Percentiles rank a stretch among this genome's conserved stretches.
Conservation (phyloP, 92 coral and sea anemone species). For the Micromussa lordhowensis region DNA sequence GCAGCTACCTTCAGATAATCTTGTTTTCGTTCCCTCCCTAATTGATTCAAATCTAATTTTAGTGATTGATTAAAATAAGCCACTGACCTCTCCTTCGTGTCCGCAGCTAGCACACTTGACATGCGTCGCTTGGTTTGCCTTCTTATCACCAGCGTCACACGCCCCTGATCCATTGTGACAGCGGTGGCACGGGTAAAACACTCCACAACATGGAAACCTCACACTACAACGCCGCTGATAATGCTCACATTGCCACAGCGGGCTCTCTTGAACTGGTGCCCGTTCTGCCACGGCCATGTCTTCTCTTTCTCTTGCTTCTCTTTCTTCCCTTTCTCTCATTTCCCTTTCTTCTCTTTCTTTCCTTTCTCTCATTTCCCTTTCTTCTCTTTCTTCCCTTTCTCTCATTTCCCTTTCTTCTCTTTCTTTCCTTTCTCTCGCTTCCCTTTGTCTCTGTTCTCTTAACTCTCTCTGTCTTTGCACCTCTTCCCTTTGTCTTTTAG, state of each 20-base stretch:
- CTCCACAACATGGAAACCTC: slow-evolving; percentile 77
- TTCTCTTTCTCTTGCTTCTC: not conserved
- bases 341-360: slow-evolving; percentile 13
- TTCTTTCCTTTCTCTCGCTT: slow-evolving; percentile 12
- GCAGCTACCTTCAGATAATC: not conserved
- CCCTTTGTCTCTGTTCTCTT: slow-evolving; percentile 26
- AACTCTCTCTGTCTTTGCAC: slow-evolving; percentile 26
- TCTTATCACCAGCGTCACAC: slow-evolving; percentile 63
- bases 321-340: slow-evolving; percentile 24
- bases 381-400: not conserved
- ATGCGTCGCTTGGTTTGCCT: slow-evolving; percentile 75
- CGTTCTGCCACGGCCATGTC: not conserved
- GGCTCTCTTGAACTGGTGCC: slow-evolving; percentile 34
- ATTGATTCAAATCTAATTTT: no score
- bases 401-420: not conserved
- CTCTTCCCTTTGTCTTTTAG: slow-evolving; percentile 8
- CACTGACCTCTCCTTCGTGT: slow-evolving; percentile 70
- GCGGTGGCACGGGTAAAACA: slow-evolving; percentile 84
- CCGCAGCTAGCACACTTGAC: slow-evolving; percentile 71
- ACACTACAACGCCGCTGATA: slow-evolving; percentile 82
- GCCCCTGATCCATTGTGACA: slow-evolving; percentile 85
- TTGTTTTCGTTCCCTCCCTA: no score
- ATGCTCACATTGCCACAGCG: slow-evolving; percentile 78
- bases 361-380: slow-evolving; percentile 18
- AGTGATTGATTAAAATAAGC: no score